Conservation (phyloP, 1,140 invertebrate genomes). For the Drosophila aff. region DNA sequence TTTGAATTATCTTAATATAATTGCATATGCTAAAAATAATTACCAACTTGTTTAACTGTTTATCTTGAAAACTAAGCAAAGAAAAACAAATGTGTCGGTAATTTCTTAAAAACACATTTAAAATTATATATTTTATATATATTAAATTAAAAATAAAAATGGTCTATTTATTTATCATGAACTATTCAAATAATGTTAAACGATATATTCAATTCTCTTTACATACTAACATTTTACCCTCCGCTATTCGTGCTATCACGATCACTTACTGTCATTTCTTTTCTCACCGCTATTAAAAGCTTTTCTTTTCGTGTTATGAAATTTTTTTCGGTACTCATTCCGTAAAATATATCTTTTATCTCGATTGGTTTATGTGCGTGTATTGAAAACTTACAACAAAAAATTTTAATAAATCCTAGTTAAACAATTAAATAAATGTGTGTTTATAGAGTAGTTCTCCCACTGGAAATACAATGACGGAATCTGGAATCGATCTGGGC, state of each 20-base stretch:
- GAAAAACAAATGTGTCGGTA: not conserved
- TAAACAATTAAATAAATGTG: constrained; percentile 6
- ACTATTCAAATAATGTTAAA: not conserved
- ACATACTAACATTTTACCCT: not conserved
- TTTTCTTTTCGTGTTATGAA: constrained; percentile 30
- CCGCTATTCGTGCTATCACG: constrained; percentile 9
- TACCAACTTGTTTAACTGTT: too few species aligned
- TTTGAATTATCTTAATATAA: too few species aligned
- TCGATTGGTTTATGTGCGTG: constrained; percentile 1
- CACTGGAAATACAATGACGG: constrained; percentile 21
- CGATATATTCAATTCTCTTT: not conserved
- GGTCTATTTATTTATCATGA: not conserved
- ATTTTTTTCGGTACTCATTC: constrained; percentile 14
- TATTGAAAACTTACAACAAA: not conserved
- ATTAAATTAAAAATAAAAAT: not conserved
- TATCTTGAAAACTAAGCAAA: too few species aligned
- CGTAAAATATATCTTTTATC: not conserved
- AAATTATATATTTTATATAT: not conserved
- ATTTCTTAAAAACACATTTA: not conserved
- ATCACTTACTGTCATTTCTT: constrained; percentile 31
- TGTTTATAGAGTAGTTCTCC: not conserved
- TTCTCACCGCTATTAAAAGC: constrained; percentile 49
- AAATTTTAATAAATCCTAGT: not conserved
- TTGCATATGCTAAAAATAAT: too few species aligned
- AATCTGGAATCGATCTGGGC: constrained; percentile 42